Evolutionary conservation across 1,140 invertebrate genomes (phyloP), one percentile per base, ranked within the genome.

Genomic region (Cecropterus lyciades): DNA sequence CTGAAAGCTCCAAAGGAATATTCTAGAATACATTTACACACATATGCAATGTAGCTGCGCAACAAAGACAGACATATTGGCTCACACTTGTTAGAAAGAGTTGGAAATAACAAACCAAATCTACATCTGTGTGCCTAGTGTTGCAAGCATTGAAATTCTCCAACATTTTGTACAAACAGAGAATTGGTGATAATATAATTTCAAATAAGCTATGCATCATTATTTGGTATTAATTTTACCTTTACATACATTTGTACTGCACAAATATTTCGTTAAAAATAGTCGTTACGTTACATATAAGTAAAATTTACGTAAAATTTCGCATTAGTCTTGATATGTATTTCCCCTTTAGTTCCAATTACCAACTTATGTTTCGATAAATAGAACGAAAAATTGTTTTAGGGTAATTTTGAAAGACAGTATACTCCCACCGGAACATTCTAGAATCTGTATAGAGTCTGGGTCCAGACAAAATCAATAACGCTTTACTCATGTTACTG

Each of bases 401-500:
- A 3, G 48, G 48, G 48, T 49, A 49, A 49, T 49, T 49, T 49
- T 13, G 27, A 49, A 11, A 11, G 10, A 37, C 0, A 3, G 33
- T 37, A 3, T 11, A 1, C 33, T 37, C 33, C 33, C 33, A 1
- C 10, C 7, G 48, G 24, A 5, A 49, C 1, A 24, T 49, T 27
- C 33, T 37, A 37, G 11, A 27, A 13, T 11, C 20, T 24, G 17
- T 24, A 6, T 6, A 17, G 49, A 33, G 13, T 14, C 49, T 52
- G 49, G 27, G 49, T 15, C 13, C 49, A 9, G 24, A 10, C 13
- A 30, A 30, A 33, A 52, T 52, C 49, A 52, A 52, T 52, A 52
- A 52, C 13, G n/a, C 49, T n/a, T n/a, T 11, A 37, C 11, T 37
- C 33, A 37, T 37, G 33, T 37, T 37, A 6, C 33, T 11, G 27